Base-by-base conservation (phyloP, 2,797 vertebrate species). In the Sus cebifrons region DNA sequence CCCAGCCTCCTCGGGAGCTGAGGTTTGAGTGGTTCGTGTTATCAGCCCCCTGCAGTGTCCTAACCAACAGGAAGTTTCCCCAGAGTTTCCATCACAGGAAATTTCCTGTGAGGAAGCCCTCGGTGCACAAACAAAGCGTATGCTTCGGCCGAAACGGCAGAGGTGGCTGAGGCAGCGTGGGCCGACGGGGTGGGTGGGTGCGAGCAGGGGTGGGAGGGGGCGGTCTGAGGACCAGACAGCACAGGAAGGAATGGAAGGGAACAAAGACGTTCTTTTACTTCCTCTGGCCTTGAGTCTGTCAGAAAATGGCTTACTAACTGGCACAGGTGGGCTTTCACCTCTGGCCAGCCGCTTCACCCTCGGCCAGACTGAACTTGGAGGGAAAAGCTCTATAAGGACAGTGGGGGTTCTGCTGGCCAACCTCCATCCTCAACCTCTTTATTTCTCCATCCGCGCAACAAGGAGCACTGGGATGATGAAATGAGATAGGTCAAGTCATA, bases 21-120 rank as follows among this genome's bases (percentile, higher is more conserved):
- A 0, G 96, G 96, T 96, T 68, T 96, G 71, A 95, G 74, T 0
- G 40, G 21, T 92, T 96, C 86, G 27, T 0, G 44, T 98, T 99
- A 99, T 99, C 98, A 98, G 95, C 14, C 90, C 91, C 92, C 77
- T n/a, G 96, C 98, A 98, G 98, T 84, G 97, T 94, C 98, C 96
- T 29, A 21, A 82, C 96, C 73, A 93, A 98, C 98, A 98, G 99
- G 98, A 99, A 99, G 98, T 97, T 98, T 99, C 98, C 98, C 97
- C 98, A 95, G 92, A 98, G 96, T 97, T 98, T 98, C 98, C 98
- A 95, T 97, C 97, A 97, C 97, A 98, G 99, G 99, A 99, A 99
- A 98, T 99, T 99, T 99, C 98, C 99, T 98, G 98, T 97, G 98
- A 98, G 98, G 98, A 99, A 99, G 97, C 92, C 94, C 97, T 98